A percentile compares a stretch with the other conserved stretches of the same genome.
phyloP scores from a whole-genome alignment of 2,888 invertebrate species.

The Ophioninae sp. region DNA sequence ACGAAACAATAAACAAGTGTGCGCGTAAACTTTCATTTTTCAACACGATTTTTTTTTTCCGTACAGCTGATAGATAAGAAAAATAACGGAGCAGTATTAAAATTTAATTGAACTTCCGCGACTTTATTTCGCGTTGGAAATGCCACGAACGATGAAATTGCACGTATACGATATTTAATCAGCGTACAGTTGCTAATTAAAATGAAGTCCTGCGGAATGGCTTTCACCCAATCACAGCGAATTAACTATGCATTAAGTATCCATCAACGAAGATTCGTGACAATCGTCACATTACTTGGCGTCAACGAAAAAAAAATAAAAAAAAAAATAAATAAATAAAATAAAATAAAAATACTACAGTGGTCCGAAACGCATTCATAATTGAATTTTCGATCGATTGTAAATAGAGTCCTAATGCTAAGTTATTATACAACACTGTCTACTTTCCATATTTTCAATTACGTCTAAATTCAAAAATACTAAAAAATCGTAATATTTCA shows the following conservation, averaged over 20 bases:
- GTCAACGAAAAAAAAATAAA: background rate
- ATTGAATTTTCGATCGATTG: conserved; percentile 6
- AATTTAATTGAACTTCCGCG: background rate
- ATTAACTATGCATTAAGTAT: background rate
- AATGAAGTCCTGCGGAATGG: background rate
- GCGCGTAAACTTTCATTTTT: no score
- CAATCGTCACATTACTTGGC: conserved; percentile 3
- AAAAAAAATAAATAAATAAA: no score
- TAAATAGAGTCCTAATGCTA: background rate
- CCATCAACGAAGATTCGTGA: background rate
- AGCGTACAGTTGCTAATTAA: conserved; percentile 20
- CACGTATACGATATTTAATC: conserved; percentile 12
- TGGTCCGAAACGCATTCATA: background rate
- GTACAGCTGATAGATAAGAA: background rate
- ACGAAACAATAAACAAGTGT: no score
- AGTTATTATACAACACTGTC: no score
- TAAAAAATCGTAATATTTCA: no score
- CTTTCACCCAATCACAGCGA: background rate
- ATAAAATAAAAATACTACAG: no score
- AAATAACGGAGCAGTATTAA: background rate
- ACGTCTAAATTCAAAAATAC: no score
- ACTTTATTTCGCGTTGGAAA: conserved; percentile 3
- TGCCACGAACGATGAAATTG: background rate
- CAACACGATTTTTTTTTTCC: background rate
- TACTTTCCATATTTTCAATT: no score